These are phyloP conservation scores for Naja naja DNA, from an alignment of 2,113 vertebrate species.

Conservation along the genomic window DNA sequence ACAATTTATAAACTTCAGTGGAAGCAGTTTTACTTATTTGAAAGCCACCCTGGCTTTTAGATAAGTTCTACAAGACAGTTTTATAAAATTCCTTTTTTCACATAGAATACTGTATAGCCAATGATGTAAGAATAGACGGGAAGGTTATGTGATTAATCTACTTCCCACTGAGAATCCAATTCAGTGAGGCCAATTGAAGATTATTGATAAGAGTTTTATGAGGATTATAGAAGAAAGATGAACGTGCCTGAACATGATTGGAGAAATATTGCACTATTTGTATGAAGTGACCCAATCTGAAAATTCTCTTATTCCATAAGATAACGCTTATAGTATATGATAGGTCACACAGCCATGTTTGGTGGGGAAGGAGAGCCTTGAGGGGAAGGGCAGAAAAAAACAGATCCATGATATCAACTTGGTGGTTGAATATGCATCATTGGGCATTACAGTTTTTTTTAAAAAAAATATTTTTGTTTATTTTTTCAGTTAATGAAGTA, in stretches of 20 bases:
- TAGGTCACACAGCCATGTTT: background rate
- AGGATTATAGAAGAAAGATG: background rate
- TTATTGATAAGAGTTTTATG: background rate
- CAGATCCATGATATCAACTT: background rate
- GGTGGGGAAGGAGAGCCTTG: no score
- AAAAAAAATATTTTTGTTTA: background rate
- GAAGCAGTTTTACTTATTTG: constrained; percentile 43
- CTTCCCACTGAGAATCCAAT: background rate
- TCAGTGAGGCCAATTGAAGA: no score
- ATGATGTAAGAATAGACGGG: background rate
- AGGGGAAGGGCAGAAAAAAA: no score
- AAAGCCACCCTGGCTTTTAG: background rate
- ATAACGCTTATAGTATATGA: background rate
- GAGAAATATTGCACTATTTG: background rate
- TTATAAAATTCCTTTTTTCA: background rate
- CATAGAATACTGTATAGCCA: background rate
- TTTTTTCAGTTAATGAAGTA: background rate
- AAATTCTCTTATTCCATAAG: background rate
- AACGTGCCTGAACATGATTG: no score
- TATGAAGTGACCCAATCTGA: background rate
- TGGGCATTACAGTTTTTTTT: background rate
- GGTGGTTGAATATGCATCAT: background rate
- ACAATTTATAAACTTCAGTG: constrained; percentile 7
- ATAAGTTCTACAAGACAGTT: background rate
- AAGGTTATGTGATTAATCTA: background rate